Evolutionary conservation across 2,113 vertebrate species (phyloP), one percentile per base, ranked within the genome.

Genomic region (Fulmarus glacialis): DNA sequence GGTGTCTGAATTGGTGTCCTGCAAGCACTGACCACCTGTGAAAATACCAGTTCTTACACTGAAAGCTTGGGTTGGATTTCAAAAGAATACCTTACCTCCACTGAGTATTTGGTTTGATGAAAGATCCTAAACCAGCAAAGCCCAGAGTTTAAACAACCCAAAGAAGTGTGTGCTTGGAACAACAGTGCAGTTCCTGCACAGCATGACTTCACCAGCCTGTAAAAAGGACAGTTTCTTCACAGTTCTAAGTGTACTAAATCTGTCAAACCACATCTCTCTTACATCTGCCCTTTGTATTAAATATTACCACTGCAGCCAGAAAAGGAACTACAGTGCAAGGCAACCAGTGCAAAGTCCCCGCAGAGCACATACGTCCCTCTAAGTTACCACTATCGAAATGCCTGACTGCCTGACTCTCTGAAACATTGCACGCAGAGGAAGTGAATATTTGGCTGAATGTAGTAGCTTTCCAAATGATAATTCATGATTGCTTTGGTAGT

Each of bases 231-330:
- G 83, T 82, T 93, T 59, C 64, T 84, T 58, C 68, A 64, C 80
- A 52, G 86, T 82, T 90, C 29, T 2, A 81, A 92, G 20, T 1
- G 2, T 43, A 78, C 53, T 86, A 82, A 58, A 93, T 79, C 82
- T 92, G 86, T 30, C 90, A 92, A 78, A 95, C 80, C 68, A 78
- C 52, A 87, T 73, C 60, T 87, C 36, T 72, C 75, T 63, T 64
- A 56, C 34, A 66, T 77, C 62, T 95, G 50, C 12, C 66, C 58
- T 42, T 13, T 45, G 24, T 64, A 62, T 60, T 79, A 95, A 80
- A 14, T 48, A 82, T 36, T 56, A 86, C 30, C 55, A 80, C 63
- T 2, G 1, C 34, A 80, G 55, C 12, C 72, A 95, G 64, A 52
- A 93, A 87, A 97, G 77, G 72, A 93, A 91, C 80, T 75, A 48